Base-by-base conservation (phyloP, 2,797 vertebrate genomes). In the Coendou prehensilis region DNA sequence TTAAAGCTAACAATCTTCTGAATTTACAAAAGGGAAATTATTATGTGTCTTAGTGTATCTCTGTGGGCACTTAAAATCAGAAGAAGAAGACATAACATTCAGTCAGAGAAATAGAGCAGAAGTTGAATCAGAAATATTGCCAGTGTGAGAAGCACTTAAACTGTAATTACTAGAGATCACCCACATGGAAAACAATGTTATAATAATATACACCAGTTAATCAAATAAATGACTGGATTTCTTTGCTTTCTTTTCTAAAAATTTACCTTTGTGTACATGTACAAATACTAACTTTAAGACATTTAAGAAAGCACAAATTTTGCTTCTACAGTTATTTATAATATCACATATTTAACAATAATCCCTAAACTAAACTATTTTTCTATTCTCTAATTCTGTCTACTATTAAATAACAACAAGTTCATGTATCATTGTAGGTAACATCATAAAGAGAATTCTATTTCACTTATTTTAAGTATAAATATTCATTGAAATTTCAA, bases 201-300 rank as follows among this genome's bases (percentile, higher is more conserved):
- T 61, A 85, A 5, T 1, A 57, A n/a, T 57, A 0, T 0, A 64
- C 14, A 15, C 81, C 82, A 97, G n/a, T 52, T 79, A 30, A 95
- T 67, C 67, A 93, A 23, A 75, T 86, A 96, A 98, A 94, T 96
- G 93, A 86, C 2, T 81, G 93, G n/a, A 28, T 87, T 61, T 56
- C 37, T 96, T 54, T 94, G 75, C 83, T 97, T 97, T 97, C 54
- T 45, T 94, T 84, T 50, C 54, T 11, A 63, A 47, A 92, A 56
- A 41, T 93, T 92, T 89, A 82, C 82, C 45, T 97, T 92, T 95
- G 33, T 87, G 22, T 54, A 83, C 3, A n/a, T 4, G 57, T 75
- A 50, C 85, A 96, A 96, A 97, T 22, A 82, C 4, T 88, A 97
- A 87, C 57, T 85, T 81, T 81, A 86, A 56, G 6, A 54, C 20